Base-by-base conservation (phyloP, 1,140 invertebrate genomes). In the Drosophila ohnishii region DNA sequence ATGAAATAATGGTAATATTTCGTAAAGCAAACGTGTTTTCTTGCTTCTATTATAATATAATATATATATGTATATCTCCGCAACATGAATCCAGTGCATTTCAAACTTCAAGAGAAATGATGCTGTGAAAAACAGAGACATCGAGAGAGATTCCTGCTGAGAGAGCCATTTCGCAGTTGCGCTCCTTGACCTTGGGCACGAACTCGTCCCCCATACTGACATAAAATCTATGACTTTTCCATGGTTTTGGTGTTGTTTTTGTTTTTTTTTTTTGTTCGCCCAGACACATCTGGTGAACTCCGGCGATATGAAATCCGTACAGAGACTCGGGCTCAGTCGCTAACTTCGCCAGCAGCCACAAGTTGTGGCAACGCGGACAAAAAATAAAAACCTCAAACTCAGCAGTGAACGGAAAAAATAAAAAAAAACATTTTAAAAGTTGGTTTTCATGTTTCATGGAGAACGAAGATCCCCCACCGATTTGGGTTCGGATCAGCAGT, bases 131-230 rank as follows among this genome's bases (percentile, higher is more conserved):
- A 56, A 32, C 7, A 59, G 67, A 32, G 30, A 50, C 14, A 50
- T 28, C 5, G 25, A 28, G 25, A 63, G 35, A 13, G 57, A 40
- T 57, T 35, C 19, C 22, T 35, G 11, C 7, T 9, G 48, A 14
- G 32, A 63, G n/a, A 19, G 35, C 19, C 64, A 48, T 14, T 16
- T 35, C 47, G 9, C 30, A 32, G n/a, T 25, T 32, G 60, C 75
- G 76, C 83, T 87, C 80, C 84, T 87, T 87, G 84, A 87, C 84
- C 84, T 87, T 87, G 84, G 76, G 37, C 76, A 83, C 71, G 66
- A 60, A 74, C 62, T 65, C 70, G 22, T 28, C 39, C 40, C 37
- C 48, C 56, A 16, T 14, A 9, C 34, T 25, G 48, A n/a, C 11
- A 37, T 55, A 22, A 55, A 55, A 22, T n/a, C 34, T 25, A 37